Conservation (phyloP, 2,113 vertebrate species). For the Guaruba guarouba region DNA sequence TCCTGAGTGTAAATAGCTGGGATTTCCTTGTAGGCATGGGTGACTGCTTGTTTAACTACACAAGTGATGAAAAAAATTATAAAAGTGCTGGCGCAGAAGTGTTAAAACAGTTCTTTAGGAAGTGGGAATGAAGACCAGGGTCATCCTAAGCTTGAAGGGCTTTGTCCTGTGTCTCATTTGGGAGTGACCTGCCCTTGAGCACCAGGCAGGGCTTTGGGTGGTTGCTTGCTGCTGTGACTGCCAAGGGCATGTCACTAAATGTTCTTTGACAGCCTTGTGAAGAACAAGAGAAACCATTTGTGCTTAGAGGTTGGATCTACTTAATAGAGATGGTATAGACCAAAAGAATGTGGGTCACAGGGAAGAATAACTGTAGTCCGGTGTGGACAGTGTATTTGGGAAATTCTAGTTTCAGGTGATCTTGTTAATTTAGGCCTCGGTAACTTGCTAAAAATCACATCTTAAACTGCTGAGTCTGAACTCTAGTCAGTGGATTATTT, state of each 20-base stretch:
- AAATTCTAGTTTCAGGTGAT: neutral
- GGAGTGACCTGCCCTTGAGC: neutral
- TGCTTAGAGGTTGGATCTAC: neutral
- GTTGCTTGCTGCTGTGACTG: neutral
- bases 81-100: neutral
- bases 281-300: neutral
- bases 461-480: neutral
- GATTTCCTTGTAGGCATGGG: neutral
- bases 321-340: neutral
- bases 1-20: neutral
- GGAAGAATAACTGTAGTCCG: neutral
- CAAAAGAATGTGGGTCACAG: neutral
- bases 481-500: neutral
- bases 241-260: neutral
- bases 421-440: neutral
- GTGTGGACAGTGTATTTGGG: neutral
- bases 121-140: rapidly evolving
- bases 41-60: neutral
- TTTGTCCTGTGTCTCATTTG: neutral
- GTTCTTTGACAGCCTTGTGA: neutral
- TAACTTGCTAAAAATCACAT: neutral
- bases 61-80: neutral
- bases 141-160: neutral
- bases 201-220: neutral
- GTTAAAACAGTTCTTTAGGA: neutral